These are phyloP conservation scores for Sceloporus tristichus DNA, from an alignment of 2,113 vertebrate genomes.

Conservation along the genomic window DNA sequence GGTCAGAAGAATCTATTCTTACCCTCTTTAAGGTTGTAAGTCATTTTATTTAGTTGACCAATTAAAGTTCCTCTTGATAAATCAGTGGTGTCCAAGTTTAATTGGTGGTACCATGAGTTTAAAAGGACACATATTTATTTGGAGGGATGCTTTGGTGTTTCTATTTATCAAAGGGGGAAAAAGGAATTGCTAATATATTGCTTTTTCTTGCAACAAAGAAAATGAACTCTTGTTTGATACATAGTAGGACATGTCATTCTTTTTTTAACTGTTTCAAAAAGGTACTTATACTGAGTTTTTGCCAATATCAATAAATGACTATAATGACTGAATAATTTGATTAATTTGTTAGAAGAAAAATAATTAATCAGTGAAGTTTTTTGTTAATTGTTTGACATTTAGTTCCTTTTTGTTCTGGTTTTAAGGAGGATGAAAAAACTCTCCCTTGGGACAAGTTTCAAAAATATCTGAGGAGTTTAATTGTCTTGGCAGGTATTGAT, in stretches of 20 bases:
- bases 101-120: background rate
- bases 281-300: background rate
- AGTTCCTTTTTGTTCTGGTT: background rate
- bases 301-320: background rate
- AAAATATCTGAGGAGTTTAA: constrained; percentile 73
- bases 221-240: background rate
- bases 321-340: background rate
- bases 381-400: constrained; percentile 20
- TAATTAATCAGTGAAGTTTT: constrained; percentile 27
- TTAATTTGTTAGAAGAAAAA: constrained; percentile 51
- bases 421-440: rapidly evolving
- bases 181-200: background rate
- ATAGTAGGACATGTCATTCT: background rate
- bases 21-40: background rate
- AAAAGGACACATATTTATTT: background rate
- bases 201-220: background rate
- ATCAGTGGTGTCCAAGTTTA: background rate
- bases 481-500: constrained; percentile 73
- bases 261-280: constrained; percentile 10
- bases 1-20: constrained; percentile 50
- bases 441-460: constrained; percentile 12
- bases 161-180: background rate
- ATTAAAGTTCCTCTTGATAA: background rate
- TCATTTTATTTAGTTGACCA: background rate
- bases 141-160: background rate